A percentile compares a stretch with the other conserved stretches of the same genome.
These are phyloP conservation scores for Brachionus koreanus DNA, from an alignment of 1,140 invertebrate genomes.

Conservation along the genomic window DNA sequence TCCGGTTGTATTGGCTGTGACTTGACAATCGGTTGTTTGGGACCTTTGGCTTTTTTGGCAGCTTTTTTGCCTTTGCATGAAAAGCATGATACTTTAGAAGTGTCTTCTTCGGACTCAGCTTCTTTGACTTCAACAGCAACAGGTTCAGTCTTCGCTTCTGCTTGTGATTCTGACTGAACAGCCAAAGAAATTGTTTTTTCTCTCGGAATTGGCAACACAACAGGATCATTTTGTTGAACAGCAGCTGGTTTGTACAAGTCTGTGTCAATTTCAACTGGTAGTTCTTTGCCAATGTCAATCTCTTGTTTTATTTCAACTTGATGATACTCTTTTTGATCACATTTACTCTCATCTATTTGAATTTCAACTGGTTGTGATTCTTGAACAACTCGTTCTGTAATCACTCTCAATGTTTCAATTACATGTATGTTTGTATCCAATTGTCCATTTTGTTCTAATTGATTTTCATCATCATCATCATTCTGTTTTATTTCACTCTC, in stretches of 20 bases:
- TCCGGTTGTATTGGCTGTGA: background rate
- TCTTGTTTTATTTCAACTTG: background rate
- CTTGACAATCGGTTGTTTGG: background rate
- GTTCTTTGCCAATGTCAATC: background rate
- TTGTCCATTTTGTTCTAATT: background rate
- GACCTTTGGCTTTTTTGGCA: background rate
- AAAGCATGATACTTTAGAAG: constrained; percentile 9
- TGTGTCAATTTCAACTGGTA: background rate
- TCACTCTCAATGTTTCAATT: background rate
- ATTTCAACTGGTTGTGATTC: background rate
- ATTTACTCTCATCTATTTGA: background rate
- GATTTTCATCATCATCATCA: background rate
- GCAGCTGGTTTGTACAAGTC: background rate
- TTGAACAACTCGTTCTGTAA: background rate
- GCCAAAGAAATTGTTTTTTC: background rate
- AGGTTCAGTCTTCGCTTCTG: background rate
- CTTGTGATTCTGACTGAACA: background rate
- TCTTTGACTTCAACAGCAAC: background rate
- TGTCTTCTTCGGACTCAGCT: background rate
- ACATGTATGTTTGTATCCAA: background rate
- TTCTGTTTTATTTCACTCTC: background rate
- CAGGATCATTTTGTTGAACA: constrained; percentile 5
- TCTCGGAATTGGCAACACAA: background rate
- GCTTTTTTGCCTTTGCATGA: constrained; percentile 3
- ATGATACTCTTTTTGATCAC: background rate